These are phyloP conservation scores for Ennomos quercinarius DNA, from an alignment of 2,888 invertebrate species.

Conservation along the genomic window DNA sequence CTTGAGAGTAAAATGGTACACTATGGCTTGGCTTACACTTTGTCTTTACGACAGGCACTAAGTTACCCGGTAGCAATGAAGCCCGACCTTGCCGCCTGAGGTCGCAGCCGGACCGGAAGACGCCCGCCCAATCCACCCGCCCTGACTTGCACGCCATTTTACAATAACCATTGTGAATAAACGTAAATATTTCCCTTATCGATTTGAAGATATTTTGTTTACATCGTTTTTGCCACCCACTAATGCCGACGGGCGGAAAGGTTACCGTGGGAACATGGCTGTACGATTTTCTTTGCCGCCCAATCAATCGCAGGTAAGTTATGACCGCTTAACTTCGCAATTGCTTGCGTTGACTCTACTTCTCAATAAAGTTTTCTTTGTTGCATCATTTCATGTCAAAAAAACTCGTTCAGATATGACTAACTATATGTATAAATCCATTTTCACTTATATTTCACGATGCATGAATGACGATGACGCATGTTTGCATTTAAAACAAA, in stretches of 20 bases:
- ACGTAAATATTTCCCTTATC: constrained; percentile 54
- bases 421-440: too few relatives aligned
- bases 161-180: constrained; percentile 57
- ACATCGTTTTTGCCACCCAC: constrained; percentile 37
- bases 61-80: constrained; percentile 37
- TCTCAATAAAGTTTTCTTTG: too few relatives aligned
- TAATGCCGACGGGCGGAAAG: constrained; percentile 4
- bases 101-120: constrained; percentile 53
- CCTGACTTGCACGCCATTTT: constrained; percentile 66
- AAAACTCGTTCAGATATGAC: too few relatives aligned
- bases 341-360: too few relatives aligned
- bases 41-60: constrained; percentile 39
- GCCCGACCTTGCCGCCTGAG: constrained; percentile 56
- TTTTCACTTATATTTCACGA: too few relatives aligned
- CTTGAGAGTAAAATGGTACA: constrained; percentile 41
- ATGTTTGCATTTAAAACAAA: neutral
- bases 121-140: constrained; percentile 33
- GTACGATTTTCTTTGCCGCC: constrained; percentile 4
- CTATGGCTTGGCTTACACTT: constrained; percentile 44
- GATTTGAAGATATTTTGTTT: constrained; percentile 56
- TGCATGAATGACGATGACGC: too few relatives aligned
- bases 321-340: constrained; percentile 3
- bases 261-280: constrained; percentile 12
- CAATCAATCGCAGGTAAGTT: constrained; percentile 7
- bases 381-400: too few relatives aligned